Evolutionary conservation across 2,797 vertebrate genomes (phyloP).

Genomic region (Alosa sapidissima): DNA sequence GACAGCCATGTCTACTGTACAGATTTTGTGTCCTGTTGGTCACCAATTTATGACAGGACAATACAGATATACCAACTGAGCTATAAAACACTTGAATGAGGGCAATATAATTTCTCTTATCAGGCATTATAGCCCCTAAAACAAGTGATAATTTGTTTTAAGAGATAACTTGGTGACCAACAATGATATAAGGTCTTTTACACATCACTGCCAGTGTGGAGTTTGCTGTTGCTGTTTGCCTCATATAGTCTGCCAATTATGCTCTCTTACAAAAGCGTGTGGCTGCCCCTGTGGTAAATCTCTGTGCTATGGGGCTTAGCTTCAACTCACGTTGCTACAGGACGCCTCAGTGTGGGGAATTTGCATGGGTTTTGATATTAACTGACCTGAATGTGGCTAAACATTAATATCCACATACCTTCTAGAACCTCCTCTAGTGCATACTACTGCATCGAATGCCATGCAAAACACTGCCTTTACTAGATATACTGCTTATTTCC

Average conservation of each 20-base stretch:
- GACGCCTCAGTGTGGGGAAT: background rate
- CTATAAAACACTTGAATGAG: background rate
- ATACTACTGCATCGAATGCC: background rate
- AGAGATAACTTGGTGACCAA: background rate
- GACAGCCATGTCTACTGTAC: background rate
- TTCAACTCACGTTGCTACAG: background rate
- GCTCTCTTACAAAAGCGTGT: background rate
- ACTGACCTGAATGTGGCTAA: conserved; percentile 19
- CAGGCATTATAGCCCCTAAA: background rate
- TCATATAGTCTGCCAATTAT: background rate
- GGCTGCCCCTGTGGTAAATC: background rate
- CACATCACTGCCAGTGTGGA: background rate
- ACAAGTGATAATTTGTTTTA: background rate
- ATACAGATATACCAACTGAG: background rate
- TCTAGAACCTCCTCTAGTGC: background rate
- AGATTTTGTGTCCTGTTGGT: background rate
- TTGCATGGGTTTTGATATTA: conserved; percentile 21
- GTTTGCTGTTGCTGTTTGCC: background rate
- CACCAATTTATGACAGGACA: background rate
- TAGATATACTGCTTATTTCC: background rate
- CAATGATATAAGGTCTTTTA: background rate
- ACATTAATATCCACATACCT: conserved; percentile 10
- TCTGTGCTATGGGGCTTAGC: background rate
- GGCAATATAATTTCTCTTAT: background rate
- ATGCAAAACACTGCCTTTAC: background rate